These are phyloP conservation scores for Drosophila varians DNA, from an alignment of 1,140 invertebrate genomes.

Conservation along the genomic window DNA sequence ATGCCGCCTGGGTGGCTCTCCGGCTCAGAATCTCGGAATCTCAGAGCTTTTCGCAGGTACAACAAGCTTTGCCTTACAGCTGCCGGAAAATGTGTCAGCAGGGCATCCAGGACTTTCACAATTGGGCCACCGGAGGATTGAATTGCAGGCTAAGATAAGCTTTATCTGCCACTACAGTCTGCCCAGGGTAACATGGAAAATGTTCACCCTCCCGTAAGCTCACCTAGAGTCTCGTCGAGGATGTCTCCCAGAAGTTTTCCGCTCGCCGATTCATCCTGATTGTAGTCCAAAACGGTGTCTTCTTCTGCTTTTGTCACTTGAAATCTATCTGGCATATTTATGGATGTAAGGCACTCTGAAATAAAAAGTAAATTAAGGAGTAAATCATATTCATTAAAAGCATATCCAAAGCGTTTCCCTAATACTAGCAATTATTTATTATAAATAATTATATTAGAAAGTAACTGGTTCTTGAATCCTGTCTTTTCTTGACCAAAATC, in stretches of 20 bases:
- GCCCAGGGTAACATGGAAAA: background rate
- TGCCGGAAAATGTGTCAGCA: slow-evolving; percentile 67
- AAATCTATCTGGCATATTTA: slow-evolving; percentile 81
- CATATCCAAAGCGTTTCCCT: slow-evolving; percentile 23
- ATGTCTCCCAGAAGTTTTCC: slow-evolving; percentile 73
- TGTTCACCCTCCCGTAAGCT: background rate
- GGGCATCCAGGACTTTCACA: slow-evolving; percentile 53
- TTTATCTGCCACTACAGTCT: slow-evolving; percentile 32
- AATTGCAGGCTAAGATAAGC: slow-evolving; percentile 37
- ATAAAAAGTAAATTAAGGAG: background rate
- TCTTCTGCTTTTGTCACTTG: slow-evolving; percentile 81
- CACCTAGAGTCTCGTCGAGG: slow-evolving; percentile 64
- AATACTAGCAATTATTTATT: too few relatives aligned
- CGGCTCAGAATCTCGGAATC: slow-evolving; percentile 22
- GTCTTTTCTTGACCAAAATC: too few relatives aligned
- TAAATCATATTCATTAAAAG: slow-evolving; percentile 7
- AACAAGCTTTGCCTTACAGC: slow-evolving; percentile 63
- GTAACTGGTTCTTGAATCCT: too few relatives aligned
- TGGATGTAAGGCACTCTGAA: slow-evolving; percentile 51
- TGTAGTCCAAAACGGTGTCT: slow-evolving; percentile 72
- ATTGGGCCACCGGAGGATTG: slow-evolving; percentile 43
- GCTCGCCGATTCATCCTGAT: slow-evolving; percentile 73
- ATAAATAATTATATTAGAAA: too few relatives aligned
- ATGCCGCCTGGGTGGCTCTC: slow-evolving; percentile 33
- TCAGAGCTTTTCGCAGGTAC: slow-evolving; percentile 52